These are phyloP conservation scores for Epinephelus coioides DNA, from an alignment of 2,797 vertebrate species.

Conservation along the genomic window DNA sequence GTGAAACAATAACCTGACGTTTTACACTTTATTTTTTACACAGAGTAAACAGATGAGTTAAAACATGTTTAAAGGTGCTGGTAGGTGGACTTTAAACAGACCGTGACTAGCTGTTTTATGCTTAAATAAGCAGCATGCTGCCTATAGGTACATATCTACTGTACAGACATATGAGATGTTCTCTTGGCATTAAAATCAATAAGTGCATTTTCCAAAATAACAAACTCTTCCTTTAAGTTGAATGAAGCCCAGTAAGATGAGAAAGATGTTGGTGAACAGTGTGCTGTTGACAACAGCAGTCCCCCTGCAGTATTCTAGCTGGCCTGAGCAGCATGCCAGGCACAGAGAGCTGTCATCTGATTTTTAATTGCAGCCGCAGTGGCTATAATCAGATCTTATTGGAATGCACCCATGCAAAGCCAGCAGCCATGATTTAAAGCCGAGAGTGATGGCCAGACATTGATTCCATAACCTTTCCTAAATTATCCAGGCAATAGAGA, in stretches of 20 bases:
- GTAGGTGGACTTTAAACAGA: neutral
- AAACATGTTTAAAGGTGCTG: neutral
- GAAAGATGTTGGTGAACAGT: neutral
- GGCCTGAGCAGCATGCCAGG: constrained; percentile 16
- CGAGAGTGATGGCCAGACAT: constrained; percentile 32
- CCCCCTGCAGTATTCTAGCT: constrained; percentile 15
- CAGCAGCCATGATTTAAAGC: constrained; percentile 41
- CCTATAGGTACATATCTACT: neutral
- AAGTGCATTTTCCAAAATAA: neutral
- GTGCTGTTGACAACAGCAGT: constrained; percentile 5
- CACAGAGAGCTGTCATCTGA: constrained; percentile 54
- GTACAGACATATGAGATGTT: neutral
- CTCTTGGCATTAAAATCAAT: neutral
- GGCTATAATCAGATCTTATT: constrained; percentile 60
- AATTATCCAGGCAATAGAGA: constrained; percentile 46
- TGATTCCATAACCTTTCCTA: constrained; percentile 52
- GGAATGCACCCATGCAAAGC: constrained; percentile 53
- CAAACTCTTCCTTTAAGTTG: neutral
- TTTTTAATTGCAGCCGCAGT: constrained; percentile 60
- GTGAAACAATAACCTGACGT: too few relatives aligned
- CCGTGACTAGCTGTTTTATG: neutral
- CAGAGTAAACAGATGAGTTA: neutral
- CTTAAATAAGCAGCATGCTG: neutral
- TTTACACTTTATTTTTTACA: neutral
- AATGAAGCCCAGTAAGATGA: neutral